These are phyloP conservation scores for Drosophila mettleri DNA, from an alignment of 2,888 invertebrate species.

Conservation along the genomic window DNA sequence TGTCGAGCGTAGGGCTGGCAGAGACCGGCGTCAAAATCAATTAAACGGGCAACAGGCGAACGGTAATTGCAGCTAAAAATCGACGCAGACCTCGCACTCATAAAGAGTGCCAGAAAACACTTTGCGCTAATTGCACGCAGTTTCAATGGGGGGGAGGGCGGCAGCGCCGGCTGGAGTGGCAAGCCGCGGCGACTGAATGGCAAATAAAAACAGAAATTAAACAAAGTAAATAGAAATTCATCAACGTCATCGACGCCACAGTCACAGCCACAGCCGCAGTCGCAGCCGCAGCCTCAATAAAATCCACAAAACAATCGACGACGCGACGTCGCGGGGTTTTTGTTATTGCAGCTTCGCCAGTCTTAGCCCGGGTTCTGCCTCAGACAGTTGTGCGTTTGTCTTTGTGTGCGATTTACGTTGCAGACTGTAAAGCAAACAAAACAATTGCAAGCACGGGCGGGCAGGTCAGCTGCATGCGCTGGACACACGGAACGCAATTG, in stretches of 20 bases:
- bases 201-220: conserved; percentile 80
- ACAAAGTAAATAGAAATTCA: conserved; percentile 82
- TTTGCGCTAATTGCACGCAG: conserved; percentile 80
- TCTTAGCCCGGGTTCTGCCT: conserved; percentile 19
- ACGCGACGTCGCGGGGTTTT: conserved; percentile 43
- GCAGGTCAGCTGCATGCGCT: conserved; percentile 37
- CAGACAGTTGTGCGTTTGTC: conserved; percentile 3
- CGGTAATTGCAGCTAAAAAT: conserved; percentile 79
- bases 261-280: too few species aligned
- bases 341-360: conserved; percentile 37
- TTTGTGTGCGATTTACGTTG: conserved; percentile 44
- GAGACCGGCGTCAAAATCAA: conserved; percentile 81
- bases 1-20: not conserved
- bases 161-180: conserved; percentile 37
- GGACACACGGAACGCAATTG: conserved; percentile 31
- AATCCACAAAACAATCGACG: conserved; percentile 72
- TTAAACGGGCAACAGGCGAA: conserved; percentile 77
- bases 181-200: conserved; percentile 74
- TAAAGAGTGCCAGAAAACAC: conserved; percentile 66
- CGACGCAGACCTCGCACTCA: conserved; percentile 50
- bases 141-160: conserved; percentile 27
- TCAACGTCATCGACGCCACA: conserved; percentile 74
- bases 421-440: conserved; percentile 73
- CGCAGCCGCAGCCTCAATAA: conserved; percentile 65
- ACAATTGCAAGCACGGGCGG: conserved; percentile 57